phyloP scores from a whole-genome alignment of 2,888 invertebrate genomes.

The Amphipyra tragopoginis region DNA sequence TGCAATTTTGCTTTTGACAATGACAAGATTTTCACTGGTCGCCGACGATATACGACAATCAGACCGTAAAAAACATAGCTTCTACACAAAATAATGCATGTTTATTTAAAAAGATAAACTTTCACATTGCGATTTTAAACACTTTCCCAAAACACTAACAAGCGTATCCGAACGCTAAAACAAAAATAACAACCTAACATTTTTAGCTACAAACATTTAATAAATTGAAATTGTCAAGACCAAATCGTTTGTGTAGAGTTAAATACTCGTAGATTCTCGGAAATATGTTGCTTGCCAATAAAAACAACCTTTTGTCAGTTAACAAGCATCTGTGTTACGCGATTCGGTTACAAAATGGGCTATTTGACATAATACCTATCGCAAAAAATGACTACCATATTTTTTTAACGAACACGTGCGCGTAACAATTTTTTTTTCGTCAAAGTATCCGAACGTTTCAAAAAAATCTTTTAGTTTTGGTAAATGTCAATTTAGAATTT shows the following conservation, averaged over 20 bases:
- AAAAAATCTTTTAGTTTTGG: constrained; percentile 2
- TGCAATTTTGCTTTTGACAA: too few relatives aligned
- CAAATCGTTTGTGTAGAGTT: constrained; percentile 40
- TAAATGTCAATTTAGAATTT: constrained; percentile 16
- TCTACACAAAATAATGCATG: neutral
- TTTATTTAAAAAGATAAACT: constrained; percentile 3
- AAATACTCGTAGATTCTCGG: constrained; percentile 61
- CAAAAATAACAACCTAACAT: constrained; percentile 4
- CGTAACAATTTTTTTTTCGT: constrained; percentile 8
- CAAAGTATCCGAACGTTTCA: constrained; percentile 9
- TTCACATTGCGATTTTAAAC: constrained; percentile 13
- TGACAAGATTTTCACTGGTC: too few relatives aligned
- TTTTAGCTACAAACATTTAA: constrained; percentile 32
- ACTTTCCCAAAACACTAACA: constrained; percentile 26
- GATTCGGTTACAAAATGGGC: constrained; percentile 61
- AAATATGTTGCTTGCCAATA: constrained; percentile 56
- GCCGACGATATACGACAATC: too few relatives aligned
- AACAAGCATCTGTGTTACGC: constrained; percentile 66
- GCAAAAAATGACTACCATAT: constrained; percentile 53
- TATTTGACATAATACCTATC: constrained; percentile 56
- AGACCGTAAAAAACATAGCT: too few relatives aligned
- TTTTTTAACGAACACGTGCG: constrained; percentile 53
- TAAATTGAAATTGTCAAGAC: constrained; percentile 46
- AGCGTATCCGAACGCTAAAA: constrained; percentile 20
- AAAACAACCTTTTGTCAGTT: constrained; percentile 67